Conservation (phyloP, 2,797 vertebrate genomes). For the Balearica regulorum region DNA sequence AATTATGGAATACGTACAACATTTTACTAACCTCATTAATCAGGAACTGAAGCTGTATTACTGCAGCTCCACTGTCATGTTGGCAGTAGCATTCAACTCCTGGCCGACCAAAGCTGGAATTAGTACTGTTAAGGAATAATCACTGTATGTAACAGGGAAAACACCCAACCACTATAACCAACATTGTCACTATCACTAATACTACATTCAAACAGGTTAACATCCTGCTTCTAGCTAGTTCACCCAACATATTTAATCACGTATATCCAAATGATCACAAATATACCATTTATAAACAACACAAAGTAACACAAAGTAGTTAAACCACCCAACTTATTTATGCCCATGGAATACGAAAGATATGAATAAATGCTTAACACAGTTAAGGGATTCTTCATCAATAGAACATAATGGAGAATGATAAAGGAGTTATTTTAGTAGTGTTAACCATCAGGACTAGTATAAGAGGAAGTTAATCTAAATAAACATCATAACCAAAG, state of each 20-base stretch:
- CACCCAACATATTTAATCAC: neutral
- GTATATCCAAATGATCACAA: neutral
- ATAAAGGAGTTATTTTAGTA: neutral
- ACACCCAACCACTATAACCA: neutral
- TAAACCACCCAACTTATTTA: neutral
- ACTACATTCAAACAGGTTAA: neutral
- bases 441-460: neutral
- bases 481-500: neutral
- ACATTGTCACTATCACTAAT: neutral
- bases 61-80: slow-evolving; percentile 91
- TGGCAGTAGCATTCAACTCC: slow-evolving; percentile 98
- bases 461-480: neutral
- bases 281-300: neutral
- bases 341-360: neutral
- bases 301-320: neutral
- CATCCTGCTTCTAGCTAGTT: neutral
- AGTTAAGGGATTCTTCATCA: neutral
- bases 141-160: neutral
- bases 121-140: slow-evolving; percentile 82
- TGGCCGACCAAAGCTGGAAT: slow-evolving; percentile 89
- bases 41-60: slow-evolving; percentile 99
- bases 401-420: accelerated
- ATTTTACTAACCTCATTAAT: slow-evolving; percentile 91
- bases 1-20: neutral
- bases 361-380: neutral